A percentile compares a stretch with the other conserved stretches of the same genome.
Evolutionary conservation across 2,888 invertebrate species (phyloP).

Genomic region (Norana najaformis): DNA sequence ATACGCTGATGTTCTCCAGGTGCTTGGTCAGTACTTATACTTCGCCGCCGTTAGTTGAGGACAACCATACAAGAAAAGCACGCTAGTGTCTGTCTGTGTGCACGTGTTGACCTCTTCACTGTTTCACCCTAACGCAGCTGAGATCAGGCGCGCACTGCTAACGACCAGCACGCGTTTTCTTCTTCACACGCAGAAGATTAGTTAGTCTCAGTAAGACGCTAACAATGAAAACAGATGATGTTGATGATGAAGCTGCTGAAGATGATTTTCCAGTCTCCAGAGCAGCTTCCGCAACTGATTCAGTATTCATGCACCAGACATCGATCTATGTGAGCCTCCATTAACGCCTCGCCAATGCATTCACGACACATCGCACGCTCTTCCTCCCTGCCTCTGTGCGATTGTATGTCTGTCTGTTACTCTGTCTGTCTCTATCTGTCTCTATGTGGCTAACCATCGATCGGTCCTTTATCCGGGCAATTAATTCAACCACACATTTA

Average conservation of each 20-base stretch:
- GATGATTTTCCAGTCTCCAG: not conserved
- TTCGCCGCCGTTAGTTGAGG: no score
- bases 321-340: not conserved
- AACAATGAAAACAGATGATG: not conserved
- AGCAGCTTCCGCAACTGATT: not conserved
- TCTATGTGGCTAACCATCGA: not conserved
- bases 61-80: no score
- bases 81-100: no score
- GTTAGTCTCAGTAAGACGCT: not conserved
- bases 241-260: not conserved
- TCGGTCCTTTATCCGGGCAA: not conserved
- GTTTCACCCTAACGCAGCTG: no score
- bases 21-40: no score
- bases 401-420: not conserved
- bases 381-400: not conserved
- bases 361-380: not conserved
- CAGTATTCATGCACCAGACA: not conserved
- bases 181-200: not conserved
- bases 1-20: no score
- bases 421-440: not conserved
- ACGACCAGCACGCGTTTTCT: not conserved
- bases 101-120: no score
- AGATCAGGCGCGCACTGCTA: no score
- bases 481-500: constrained; percentile 5
- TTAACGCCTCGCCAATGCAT: not conserved